Conservation (phyloP, 35 echinoderm and acorn worm genomes). For the Chiridota heheva region DNA sequence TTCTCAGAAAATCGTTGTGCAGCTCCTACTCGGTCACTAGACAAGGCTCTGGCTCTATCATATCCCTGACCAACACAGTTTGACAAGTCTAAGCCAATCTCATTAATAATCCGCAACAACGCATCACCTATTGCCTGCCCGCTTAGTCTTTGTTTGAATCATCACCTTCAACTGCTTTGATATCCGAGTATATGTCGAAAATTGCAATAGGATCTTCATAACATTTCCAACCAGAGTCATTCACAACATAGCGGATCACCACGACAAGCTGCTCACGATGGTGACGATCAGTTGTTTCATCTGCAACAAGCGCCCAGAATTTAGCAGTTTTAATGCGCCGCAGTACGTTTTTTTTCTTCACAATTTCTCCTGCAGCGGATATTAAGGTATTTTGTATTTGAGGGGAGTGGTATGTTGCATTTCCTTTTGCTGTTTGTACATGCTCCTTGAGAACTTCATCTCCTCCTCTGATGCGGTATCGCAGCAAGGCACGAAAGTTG, state of each 20-base stretch:
- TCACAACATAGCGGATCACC: not conserved
- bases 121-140: not conserved
- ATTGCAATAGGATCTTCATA: not conserved
- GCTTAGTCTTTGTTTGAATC: not conserved
- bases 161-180: not conserved
- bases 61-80: constrained; percentile 1
- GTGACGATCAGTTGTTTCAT: not conserved
- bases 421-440: not conserved
- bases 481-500: constrained; percentile 2
- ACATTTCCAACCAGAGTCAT: not conserved
- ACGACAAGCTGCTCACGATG: not conserved
- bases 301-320: constrained; percentile 5
- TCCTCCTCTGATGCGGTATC: constrained; percentile 12
- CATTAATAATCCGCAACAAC: not conserved
- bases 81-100: not conserved
- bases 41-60: constrained; percentile 11
- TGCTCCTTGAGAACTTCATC: not conserved
- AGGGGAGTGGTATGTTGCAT: not conserved
- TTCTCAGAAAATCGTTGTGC: not conserved
- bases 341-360: not conserved
- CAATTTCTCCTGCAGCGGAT: not conserved
- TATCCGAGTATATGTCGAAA: constrained; percentile 2
- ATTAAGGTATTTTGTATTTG: not conserved
- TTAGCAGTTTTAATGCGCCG: not conserved
- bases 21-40: constrained; percentile 13